Evolutionary conservation across 2,888 invertebrate species (phyloP).

Genomic region (Ophion ellenae): DNA sequence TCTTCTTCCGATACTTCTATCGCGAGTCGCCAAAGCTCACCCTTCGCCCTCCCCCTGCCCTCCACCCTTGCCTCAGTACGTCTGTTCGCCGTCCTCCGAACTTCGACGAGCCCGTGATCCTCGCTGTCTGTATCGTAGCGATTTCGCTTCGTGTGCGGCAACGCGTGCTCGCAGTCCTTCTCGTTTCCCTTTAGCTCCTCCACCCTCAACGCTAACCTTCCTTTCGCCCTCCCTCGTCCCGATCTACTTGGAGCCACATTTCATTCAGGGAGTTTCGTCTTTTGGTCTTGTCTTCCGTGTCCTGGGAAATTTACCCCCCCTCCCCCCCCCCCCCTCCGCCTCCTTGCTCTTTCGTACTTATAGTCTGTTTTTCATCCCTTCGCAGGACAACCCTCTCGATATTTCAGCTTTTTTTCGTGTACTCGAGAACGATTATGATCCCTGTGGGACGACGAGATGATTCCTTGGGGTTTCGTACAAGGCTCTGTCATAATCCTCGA

Average conservation of each 20-base stretch:
- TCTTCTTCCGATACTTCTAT: constrained; percentile 54
- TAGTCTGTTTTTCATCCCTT: neutral
- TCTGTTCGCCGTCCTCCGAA: neutral
- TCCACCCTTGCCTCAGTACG: neutral
- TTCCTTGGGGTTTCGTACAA: too few relatives aligned
- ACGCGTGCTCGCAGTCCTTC: constrained; percentile 8
- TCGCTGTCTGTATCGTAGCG: constrained; percentile 17
- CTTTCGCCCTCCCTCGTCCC: constrained; percentile 12
- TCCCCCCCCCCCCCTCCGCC: constrained; percentile 52
- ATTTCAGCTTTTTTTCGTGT: neutral
- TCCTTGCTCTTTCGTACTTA: constrained; percentile 2
- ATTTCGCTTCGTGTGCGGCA: constrained; percentile 31
- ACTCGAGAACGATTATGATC: constrained; percentile 11
- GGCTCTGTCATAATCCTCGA: too few relatives aligned
- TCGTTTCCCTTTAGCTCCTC: constrained; percentile 5
- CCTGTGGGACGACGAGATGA: neutral
- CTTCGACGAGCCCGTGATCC: constrained; percentile 29
- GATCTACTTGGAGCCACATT: constrained; percentile 40
- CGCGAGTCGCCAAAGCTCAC: constrained; percentile 41
- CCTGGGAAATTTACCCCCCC: constrained; percentile 64
- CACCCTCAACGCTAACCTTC: neutral
- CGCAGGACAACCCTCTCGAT: neutral
- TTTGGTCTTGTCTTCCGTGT: constrained; percentile 46
- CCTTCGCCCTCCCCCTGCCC: neutral
- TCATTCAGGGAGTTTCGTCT: constrained; percentile 63